phyloP scores from a whole-genome alignment of 2,113 vertebrate species.

The Hyla sarda region DNA sequence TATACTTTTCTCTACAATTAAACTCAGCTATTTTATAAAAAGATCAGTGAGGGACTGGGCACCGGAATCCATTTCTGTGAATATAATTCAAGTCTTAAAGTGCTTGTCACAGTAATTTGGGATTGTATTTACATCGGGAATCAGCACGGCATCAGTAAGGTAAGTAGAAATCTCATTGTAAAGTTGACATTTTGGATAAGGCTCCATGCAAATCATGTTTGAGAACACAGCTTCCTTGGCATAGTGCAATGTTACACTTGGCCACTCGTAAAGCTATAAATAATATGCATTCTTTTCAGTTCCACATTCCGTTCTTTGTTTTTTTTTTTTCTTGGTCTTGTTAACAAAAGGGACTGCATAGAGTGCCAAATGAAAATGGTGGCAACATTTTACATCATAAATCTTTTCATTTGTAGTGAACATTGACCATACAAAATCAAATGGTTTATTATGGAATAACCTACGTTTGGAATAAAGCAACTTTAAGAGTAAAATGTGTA shows the following conservation, averaged over 20 bases:
- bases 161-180: background rate
- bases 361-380: background rate
- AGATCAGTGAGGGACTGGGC: constrained; percentile 3
- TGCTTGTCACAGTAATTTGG: constrained; percentile 18
- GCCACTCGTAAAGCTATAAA: constrained; percentile 23
- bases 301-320: background rate
- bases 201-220: constrained; percentile 33
- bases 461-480: background rate
- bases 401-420: background rate
- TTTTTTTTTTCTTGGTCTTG: background rate
- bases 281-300: constrained; percentile 10
- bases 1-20: constrained; percentile 28
- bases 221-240: constrained; percentile 30
- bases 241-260: constrained; percentile 14
- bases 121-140: constrained; percentile 32
- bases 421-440: background rate
- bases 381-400: background rate
- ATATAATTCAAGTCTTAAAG: background rate
- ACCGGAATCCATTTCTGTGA: background rate
- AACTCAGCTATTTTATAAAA: constrained; percentile 12
- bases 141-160: background rate
- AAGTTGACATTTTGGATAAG: background rate
- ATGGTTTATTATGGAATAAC: background rate
- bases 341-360: background rate
- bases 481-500: background rate